These are phyloP conservation scores for Psephotus haematonotus DNA, from an alignment of 2,113 vertebrate genomes.

Conservation along the genomic window DNA sequence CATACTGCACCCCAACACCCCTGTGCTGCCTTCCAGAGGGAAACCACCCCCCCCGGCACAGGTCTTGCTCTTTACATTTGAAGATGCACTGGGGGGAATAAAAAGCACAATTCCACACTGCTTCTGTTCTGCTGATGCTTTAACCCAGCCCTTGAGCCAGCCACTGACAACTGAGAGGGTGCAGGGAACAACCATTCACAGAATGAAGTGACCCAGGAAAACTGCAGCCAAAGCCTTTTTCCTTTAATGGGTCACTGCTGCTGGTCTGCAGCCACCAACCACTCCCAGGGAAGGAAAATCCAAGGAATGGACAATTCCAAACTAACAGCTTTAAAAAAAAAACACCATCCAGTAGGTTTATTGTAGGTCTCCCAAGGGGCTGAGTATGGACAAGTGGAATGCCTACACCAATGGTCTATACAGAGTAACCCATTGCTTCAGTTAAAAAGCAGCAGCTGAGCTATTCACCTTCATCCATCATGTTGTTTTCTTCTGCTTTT, in stretches of 20 bases:
- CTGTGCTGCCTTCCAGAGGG: background rate
- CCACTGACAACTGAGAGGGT: background rate
- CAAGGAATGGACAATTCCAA: background rate
- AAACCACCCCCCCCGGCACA: background rate
- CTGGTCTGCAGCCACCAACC: background rate
- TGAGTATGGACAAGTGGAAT: conserved; percentile 38
- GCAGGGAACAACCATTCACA: background rate
- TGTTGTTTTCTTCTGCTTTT: conserved; percentile 83
- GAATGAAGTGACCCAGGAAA: background rate
- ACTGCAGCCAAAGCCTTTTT: background rate
- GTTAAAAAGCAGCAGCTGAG: conserved; percentile 54
- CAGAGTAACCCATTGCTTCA: conserved; percentile 36
- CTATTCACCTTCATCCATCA: conserved; percentile 34
- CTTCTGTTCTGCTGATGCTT: accelerated
- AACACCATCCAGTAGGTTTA: conserved; percentile 65
- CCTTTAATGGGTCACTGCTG: background rate
- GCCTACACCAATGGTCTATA: background rate
- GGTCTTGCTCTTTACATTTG: accelerated
- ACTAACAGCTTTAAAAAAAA: conserved; percentile 66
- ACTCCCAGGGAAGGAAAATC: background rate
- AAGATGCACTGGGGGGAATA: accelerated
- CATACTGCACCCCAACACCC: background rate
- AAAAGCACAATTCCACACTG: accelerated
- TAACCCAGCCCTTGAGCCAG: background rate
- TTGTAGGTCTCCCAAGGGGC: conserved; percentile 55